Evolutionary conservation across 2,888 invertebrate genomes (phyloP).

Genomic region (Gibbula magus): DNA sequence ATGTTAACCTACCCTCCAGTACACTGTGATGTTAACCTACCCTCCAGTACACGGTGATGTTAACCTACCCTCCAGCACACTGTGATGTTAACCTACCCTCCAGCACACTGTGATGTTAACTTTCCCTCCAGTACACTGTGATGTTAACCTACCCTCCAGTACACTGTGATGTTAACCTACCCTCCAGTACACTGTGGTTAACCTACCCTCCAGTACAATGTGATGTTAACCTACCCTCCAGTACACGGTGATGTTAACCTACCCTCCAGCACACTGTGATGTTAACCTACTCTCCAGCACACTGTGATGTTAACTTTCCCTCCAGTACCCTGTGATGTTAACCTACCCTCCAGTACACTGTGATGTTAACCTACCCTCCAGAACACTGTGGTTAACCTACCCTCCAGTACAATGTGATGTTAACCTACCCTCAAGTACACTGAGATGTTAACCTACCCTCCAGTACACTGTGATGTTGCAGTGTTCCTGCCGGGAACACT

Average conservation of each 20-base stretch:
- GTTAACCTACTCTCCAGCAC: conserved; percentile 8
- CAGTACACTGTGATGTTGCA: conserved; percentile 13
- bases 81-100: conserved; percentile 15
- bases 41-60: too few species aligned
- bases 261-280: conserved; percentile 22
- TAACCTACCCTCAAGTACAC: conserved; percentile 12
- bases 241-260: background rate
- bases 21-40: conserved; percentile 11
- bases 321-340: too few species aligned
- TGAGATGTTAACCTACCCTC: conserved; percentile 3
- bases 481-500: background rate
- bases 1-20: conserved; percentile 15
- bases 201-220: conserved; percentile 19
- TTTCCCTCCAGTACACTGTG: too few species aligned
- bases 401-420: conserved; percentile 18
- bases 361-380: too few species aligned
- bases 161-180: conserved; percentile 11
- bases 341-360: conserved; percentile 19
- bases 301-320: conserved; percentile 10
- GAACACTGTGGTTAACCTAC: background rate
- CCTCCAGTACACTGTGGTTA: too few species aligned
- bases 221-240: too few species aligned
- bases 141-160: conserved; percentile 8
- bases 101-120: conserved; percentile 12
- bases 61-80: conserved; percentile 11